Conservation (phyloP, 2,888 invertebrate species). For the Sinotaia quadrata region DNA sequence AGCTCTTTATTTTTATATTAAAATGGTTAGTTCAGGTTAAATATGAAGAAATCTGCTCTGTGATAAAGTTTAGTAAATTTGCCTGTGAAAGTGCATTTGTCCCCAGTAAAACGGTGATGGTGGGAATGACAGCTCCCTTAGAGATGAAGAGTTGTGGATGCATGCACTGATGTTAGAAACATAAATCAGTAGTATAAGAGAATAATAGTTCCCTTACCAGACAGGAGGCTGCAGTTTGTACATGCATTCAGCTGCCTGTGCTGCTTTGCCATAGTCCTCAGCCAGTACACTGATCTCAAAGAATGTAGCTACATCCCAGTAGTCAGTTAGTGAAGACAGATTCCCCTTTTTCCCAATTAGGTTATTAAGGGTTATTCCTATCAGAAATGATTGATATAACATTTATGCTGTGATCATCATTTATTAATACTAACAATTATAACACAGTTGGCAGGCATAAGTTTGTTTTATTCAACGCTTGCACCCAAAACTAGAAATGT, state of each 20-base stretch:
- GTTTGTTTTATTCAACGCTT: no score
- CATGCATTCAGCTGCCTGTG: slow-evolving; percentile 87
- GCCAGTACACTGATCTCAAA: slow-evolving; percentile 98
- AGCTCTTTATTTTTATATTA: no score
- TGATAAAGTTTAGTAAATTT: no score
- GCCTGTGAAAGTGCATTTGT: no score
- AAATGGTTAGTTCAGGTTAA: no score
- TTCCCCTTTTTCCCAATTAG: slow-evolving; percentile 98
- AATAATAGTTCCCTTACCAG: slow-evolving; percentile 69
- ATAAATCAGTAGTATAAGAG: neutral
- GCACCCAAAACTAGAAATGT: no score
- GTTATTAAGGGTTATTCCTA: slow-evolving; percentile 94
- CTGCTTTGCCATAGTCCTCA: slow-evolving; percentile 96
- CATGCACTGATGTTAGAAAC: no score
- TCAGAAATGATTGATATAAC: slow-evolving; percentile 36
- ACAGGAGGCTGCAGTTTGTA: slow-evolving; percentile 75
- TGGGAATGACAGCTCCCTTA: no score
- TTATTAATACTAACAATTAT: neutral
- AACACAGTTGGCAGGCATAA: neutral
- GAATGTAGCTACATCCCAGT: slow-evolving; percentile 99
- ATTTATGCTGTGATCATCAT: neutral
- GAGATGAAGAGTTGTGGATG: no score
- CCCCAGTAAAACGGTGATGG: no score
- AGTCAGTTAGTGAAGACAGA: slow-evolving; percentile 91
- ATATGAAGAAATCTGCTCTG: no score